Base-by-base conservation (phyloP, 2,113 vertebrate genomes). In the Lethenteron camtschaticum region DNA sequence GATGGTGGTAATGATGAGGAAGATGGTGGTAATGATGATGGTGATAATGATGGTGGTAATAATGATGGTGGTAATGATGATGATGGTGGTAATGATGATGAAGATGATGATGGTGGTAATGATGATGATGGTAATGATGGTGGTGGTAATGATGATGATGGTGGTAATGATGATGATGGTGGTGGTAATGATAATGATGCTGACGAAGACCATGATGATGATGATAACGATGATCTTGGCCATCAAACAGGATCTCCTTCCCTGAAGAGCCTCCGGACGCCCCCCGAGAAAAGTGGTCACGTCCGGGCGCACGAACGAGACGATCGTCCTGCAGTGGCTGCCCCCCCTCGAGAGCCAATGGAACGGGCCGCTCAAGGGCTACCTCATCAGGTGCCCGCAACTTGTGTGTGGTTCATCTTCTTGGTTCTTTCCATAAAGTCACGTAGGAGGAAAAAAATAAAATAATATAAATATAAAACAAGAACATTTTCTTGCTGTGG, bases 331-430 rank as follows among this genome's bases (percentile, higher is more conserved):
- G 9, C 20, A 20, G 9, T 66, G 60, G 60, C 60, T n/a, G 10
- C 60, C 60, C 20, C 60, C 60, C 14, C 14, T n/a, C 14, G 60
- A n/a, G 20, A 20, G 20, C 60, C 20, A 66, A n/a, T 66, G 60
- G 60, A 66, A 66, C 20, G 60, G 60, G 6, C 60, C 60, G 14
- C 60, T 66, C 60, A 66, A 66, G 60, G 60, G 60, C 14, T 66
- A 66, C 60, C 60, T 66, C 60, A 66, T 66, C 60, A 14, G 60
- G 60, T 66, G 60, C 24, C 3, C 24, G 3, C 24, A 20, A 20
- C 20, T 20, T 20, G 20, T 20, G 20, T 20, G 20, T 20, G 20
- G 20, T 20, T 20, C 20, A 20, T 20, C 20, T 20, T 20, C 20
- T 20, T 20, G 20, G 20, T 20, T 20, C 20, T 20, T 20, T 20